Evolutionary conservation across 2,797 vertebrate genomes (phyloP).

Genomic region (Channa striata): DNA sequence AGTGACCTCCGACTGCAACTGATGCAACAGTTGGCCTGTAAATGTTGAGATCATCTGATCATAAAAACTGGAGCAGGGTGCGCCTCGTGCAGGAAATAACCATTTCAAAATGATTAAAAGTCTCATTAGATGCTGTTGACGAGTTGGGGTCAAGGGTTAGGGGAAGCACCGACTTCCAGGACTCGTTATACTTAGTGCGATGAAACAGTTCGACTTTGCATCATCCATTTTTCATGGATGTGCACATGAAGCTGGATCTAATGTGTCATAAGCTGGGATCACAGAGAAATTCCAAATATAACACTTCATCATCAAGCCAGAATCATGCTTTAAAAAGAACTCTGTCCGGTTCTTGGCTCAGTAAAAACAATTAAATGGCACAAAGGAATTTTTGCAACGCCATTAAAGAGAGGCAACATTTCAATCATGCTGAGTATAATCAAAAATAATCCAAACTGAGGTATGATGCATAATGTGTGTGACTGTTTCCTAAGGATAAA

Average conservation of each 20-base stretch:
- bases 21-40: conserved; percentile 71
- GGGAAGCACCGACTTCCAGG: conserved; percentile 61
- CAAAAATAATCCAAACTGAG: conserved; percentile 28
- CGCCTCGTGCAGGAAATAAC: conserved; percentile 67
- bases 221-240: conserved; percentile 53
- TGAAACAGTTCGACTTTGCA: conserved; percentile 66
- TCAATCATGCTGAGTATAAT: conserved; percentile 28
- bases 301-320: conserved; percentile 63
- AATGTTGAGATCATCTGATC: conserved; percentile 70
- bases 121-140: conserved; percentile 74
- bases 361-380: conserved; percentile 43
- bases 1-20: conserved; percentile 51
- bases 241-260: conserved; percentile 15
- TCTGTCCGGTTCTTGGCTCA: conserved; percentile 58
- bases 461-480: conserved; percentile 34
- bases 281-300: conserved; percentile 53
- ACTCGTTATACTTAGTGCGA: conserved; percentile 59
- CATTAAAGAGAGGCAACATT: conserved; percentile 44
- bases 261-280: conserved; percentile 57
- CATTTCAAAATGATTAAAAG: conserved; percentile 72
- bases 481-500: conserved; percentile 38
- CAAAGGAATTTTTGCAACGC: conserved; percentile 57
- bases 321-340: conserved; percentile 60
- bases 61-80: conserved; percentile 60
- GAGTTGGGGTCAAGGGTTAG: conserved; percentile 60